These are phyloP conservation scores for Psittacula cyanocephala DNA, from an alignment of 2,113 vertebrate species.

Conservation along the genomic window DNA sequence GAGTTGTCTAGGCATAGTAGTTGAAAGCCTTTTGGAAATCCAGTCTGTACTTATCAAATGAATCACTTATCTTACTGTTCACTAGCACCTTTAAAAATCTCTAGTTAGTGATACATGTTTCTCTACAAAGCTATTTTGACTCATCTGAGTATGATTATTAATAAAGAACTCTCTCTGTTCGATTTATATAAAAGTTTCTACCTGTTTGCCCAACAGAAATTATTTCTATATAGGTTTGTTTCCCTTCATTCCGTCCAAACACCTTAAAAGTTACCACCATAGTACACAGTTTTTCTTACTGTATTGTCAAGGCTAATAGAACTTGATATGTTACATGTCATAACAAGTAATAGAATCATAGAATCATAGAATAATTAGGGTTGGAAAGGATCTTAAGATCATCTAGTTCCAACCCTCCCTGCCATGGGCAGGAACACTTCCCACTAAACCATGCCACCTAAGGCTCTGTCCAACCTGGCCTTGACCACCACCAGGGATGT, in stretches of 20 bases:
- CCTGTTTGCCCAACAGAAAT: neutral
- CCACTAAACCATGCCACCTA: too few species aligned
- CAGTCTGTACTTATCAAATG: neutral
- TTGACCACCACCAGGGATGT: too few species aligned
- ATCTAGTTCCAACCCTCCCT: too few species aligned
- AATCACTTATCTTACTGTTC: neutral
- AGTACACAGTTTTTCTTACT: neutral
- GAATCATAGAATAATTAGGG: too few species aligned
- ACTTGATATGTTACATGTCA: neutral
- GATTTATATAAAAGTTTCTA: neutral
- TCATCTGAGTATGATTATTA: neutral
- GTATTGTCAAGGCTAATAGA: neutral
- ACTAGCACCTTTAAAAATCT: neutral
- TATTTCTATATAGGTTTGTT: neutral
- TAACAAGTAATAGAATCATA: neutral
- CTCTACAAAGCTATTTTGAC: neutral
- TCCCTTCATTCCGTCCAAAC: neutral
- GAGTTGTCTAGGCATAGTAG: neutral
- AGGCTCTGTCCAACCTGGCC: too few species aligned
- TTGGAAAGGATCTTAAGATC: too few species aligned
- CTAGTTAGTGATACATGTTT: neutral
- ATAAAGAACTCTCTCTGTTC: neutral
- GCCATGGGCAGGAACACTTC: too few species aligned
- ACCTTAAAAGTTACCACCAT: neutral
- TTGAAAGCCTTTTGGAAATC: neutral